Evolutionary conservation across 2,797 vertebrate species (phyloP).

Genomic region (Apodemus agrarius): DNA sequence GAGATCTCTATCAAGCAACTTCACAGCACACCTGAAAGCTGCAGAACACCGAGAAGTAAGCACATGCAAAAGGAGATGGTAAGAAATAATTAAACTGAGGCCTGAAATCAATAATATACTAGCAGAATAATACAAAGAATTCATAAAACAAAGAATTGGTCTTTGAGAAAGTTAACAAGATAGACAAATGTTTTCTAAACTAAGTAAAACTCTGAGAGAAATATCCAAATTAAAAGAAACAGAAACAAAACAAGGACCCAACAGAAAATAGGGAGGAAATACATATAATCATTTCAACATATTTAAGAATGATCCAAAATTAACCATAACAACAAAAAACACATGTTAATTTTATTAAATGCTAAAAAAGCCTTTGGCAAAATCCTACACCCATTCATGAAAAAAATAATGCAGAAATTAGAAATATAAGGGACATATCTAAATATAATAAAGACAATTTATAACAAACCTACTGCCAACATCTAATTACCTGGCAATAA

Average conservation of each 20-base stretch:
- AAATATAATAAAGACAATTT: not conserved
- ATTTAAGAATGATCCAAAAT: not conserved
- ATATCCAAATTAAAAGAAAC: not conserved
- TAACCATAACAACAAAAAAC: not conserved
- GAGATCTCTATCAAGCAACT: not conserved
- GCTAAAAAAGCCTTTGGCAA: not conserved
- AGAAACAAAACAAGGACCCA: not conserved
- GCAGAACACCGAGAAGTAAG: not conserved
- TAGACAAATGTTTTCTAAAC: not conserved
- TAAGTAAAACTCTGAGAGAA: not conserved
- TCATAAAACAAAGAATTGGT: not conserved
- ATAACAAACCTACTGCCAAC: not conserved
- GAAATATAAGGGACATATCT: not conserved
- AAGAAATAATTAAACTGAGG: not conserved
- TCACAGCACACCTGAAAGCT: not conserved
- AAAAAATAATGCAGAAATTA: not conserved
- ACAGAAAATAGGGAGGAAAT: not conserved
- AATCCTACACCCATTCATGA: not conserved
- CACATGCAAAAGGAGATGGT: not conserved
- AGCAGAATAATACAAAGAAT: too few relatives aligned
- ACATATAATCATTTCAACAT: not conserved
- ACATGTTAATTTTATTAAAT: not conserved
- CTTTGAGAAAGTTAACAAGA: not conserved
- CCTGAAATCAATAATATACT: too few relatives aligned
- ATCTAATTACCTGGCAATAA: not conserved